Evolutionary conservation across 2,797 vertebrate genomes (phyloP).

Genomic region (Rhodeus uyekii): DNA sequence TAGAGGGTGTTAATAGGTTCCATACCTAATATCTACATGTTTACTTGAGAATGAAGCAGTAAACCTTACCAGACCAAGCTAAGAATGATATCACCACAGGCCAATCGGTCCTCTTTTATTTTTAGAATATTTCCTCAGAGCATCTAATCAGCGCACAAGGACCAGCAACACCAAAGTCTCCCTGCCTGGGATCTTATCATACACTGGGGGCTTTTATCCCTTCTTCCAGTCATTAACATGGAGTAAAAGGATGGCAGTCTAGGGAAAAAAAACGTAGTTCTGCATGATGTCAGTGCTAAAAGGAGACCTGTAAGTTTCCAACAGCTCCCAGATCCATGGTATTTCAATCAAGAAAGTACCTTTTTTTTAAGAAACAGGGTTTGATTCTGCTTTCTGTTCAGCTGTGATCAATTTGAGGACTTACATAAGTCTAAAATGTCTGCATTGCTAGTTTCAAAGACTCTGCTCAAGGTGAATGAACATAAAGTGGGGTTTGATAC

Average conservation of each 20-base stretch:
- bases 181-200: conserved; percentile 72
- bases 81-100: conserved; percentile 68
- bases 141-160: conserved; percentile 70
- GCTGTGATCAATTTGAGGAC: conserved; percentile 35
- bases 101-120: conserved; percentile 65
- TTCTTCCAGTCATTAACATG: conserved; percentile 72
- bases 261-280: conserved; percentile 57
- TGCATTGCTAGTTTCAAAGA: conserved; percentile 26
- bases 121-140: conserved; percentile 77
- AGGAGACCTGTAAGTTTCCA: conserved; percentile 33
- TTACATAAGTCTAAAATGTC: conserved; percentile 23
- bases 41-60: background rate
- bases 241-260: conserved; percentile 38
- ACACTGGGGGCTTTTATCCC: conserved; percentile 73
- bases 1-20: background rate
- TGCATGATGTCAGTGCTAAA: conserved; percentile 70
- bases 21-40: background rate
- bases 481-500: conserved; percentile 13
- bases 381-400: conserved; percentile 28
- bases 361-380: background rate
- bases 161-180: conserved; percentile 58
- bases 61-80: conserved; percentile 12
- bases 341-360: conserved; percentile 29
- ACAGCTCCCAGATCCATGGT: background rate
- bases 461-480: background rate